These are phyloP conservation scores for Achroia grisella DNA, from an alignment of 1,140 invertebrate genomes.

Conservation along the genomic window DNA sequence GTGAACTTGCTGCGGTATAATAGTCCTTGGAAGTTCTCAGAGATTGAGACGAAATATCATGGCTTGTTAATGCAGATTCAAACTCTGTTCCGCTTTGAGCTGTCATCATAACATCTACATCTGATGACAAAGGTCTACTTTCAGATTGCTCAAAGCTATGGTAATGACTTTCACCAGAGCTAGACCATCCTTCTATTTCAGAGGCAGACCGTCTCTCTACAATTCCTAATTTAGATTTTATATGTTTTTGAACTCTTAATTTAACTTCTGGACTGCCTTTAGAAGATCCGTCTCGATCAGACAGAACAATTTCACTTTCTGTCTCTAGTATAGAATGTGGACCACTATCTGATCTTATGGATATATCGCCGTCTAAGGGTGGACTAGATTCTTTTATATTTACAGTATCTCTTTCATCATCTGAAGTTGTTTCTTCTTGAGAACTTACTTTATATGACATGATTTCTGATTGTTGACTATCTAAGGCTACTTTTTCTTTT, in stretches of 20 bases:
- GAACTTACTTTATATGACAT: slow-evolving; percentile 56
- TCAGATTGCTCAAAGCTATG: slow-evolving; percentile 90
- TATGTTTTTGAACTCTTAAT: slow-evolving; percentile 69
- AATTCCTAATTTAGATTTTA: slow-evolving; percentile 69
- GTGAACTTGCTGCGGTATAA: slow-evolving; percentile 85
- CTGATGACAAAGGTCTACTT: slow-evolving; percentile 89
- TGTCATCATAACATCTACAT: slow-evolving; percentile 84
- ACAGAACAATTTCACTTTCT: slow-evolving; percentile 58
- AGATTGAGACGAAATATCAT: slow-evolving; percentile 82
- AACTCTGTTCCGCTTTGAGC: slow-evolving; percentile 86
- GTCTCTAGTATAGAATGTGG: slow-evolving; percentile 71
- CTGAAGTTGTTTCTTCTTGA: slow-evolving; percentile 54
- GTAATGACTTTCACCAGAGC: slow-evolving; percentile 92
- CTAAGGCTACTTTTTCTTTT: slow-evolving; percentile 36
- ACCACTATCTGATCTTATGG: slow-evolving; percentile 67
- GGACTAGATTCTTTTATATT: slow-evolving; percentile 58
- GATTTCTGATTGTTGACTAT: slow-evolving; percentile 55
- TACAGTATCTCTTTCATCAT: slow-evolving; percentile 64
- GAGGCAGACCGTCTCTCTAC: slow-evolving; percentile 78
- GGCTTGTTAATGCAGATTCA: slow-evolving; percentile 87
- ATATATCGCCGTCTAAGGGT: slow-evolving; percentile 61
- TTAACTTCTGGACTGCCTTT: slow-evolving; percentile 68
- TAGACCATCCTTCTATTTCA: slow-evolving; percentile 85
- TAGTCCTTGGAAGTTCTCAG: slow-evolving; percentile 85
- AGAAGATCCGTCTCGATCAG: slow-evolving; percentile 62